A percentile compares a stretch with the other conserved stretches of the same genome.
Conservation (phyloP, 2,113 vertebrate species). For the Onychostoma macrolepis region DNA sequence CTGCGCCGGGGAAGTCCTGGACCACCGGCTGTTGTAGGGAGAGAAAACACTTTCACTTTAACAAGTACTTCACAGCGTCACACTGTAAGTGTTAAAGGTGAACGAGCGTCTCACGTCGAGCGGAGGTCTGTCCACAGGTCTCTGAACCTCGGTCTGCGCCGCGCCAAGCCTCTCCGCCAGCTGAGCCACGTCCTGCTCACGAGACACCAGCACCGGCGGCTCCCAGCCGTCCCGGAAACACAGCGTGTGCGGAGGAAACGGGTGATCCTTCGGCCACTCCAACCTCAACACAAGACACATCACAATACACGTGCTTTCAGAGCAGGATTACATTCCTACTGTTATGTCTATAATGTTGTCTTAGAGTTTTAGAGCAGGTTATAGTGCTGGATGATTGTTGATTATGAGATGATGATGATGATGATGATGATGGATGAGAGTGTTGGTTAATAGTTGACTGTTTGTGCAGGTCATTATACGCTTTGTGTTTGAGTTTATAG, state of each 20-base stretch:
- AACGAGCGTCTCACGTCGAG: slow-evolving; percentile 52
- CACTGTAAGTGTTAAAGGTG: neutral
- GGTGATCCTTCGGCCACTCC: slow-evolving; percentile 94
- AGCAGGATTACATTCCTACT: neutral
- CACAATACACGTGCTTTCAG: neutral
- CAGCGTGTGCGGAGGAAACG: slow-evolving; percentile 84
- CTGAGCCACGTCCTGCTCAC: slow-evolving; percentile 82
- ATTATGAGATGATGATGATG: no score
- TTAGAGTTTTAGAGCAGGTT: neutral
- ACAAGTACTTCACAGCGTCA: neutral
- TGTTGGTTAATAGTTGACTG: slow-evolving; percentile 38
- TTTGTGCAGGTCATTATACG: neutral
- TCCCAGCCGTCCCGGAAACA: slow-evolving; percentile 92
- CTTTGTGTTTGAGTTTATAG: neutral
- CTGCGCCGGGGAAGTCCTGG: slow-evolving; percentile 74
- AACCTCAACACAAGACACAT: slow-evolving; percentile 68
- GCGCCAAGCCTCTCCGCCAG: slow-evolving; percentile 73
- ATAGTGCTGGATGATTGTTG: neutral
- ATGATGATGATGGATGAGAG: no score
- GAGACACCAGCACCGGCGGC: slow-evolving; percentile 80
- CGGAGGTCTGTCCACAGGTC: slow-evolving; percentile 78
- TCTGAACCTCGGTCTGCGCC: slow-evolving; percentile 74
- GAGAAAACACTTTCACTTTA: slow-evolving; percentile 43
- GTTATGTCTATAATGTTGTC: neutral
- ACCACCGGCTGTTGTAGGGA: slow-evolving; percentile 72